Evolutionary conservation across 2,113 vertebrate genomes (phyloP).

Genomic region (Urocolius indicus): DNA sequence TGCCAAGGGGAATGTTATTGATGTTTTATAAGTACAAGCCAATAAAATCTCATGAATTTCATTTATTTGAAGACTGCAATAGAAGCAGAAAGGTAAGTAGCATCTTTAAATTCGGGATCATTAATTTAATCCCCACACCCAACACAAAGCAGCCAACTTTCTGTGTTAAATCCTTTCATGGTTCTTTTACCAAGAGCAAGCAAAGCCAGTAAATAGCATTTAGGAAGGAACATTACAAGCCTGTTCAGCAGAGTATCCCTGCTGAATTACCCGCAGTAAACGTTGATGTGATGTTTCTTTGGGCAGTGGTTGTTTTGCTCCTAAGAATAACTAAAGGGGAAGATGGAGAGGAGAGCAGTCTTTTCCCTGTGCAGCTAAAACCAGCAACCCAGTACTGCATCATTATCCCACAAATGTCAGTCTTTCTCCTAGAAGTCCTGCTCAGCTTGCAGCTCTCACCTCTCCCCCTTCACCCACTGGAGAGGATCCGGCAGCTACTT

Average conservation of each 20-base stretch:
- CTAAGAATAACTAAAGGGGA: background rate
- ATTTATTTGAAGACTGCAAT: slow-evolving; percentile 43
- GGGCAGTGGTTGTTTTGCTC: background rate
- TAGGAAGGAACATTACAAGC: background rate
- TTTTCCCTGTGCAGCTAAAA: background rate
- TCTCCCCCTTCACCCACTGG: background rate
- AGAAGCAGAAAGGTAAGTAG: slow-evolving; percentile 48
- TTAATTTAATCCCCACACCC: slow-evolving; percentile 30
- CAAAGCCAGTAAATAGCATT: background rate
- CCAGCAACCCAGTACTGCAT: background rate
- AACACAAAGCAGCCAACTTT: background rate
- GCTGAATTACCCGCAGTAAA: background rate
- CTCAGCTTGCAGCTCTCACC: background rate
- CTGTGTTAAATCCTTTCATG: background rate
- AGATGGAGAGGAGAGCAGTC: accelerated
- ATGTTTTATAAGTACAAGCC: slow-evolving; percentile 58
- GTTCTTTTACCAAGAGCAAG: background rate
- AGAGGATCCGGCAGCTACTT: background rate
- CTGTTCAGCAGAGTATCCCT: background rate
- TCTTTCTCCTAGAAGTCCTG: background rate
- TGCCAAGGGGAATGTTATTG: slow-evolving; percentile 59
- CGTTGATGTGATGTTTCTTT: background rate
- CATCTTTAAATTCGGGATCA: slow-evolving; percentile 43
- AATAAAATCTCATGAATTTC: slow-evolving; percentile 66
- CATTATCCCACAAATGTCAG: background rate